Percentiles rank a stretch among this genome's conserved stretches.
phyloP scores from a whole-genome alignment of 1,140 invertebrate species.

The Habropoda laboriosa region DNA sequence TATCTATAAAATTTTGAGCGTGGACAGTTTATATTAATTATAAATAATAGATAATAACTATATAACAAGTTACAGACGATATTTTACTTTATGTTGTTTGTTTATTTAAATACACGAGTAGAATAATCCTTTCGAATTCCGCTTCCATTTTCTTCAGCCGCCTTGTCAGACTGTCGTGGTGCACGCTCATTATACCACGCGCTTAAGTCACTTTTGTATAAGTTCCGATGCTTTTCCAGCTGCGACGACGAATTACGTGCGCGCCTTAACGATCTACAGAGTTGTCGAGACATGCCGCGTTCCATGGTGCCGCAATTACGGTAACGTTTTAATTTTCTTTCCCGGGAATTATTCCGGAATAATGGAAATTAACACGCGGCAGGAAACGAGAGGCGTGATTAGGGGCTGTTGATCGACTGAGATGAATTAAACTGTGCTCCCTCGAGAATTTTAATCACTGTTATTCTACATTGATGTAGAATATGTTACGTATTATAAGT shows the following conservation, averaged over 20 bases:
- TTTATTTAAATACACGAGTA: too few relatives aligned
- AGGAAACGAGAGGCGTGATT: background rate
- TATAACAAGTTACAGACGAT: too few relatives aligned
- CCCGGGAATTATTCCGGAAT: background rate
- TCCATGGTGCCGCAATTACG: background rate
- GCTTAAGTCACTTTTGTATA: background rate
- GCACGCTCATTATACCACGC: background rate
- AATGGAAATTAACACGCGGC: conserved; percentile 3
- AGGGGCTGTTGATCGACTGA: background rate
- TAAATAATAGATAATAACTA: too few relatives aligned
- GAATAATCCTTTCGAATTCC: background rate
- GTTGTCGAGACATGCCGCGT: too few relatives aligned
- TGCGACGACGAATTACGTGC: background rate
- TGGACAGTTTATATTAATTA: too few relatives aligned
- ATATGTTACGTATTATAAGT: too few relatives aligned
- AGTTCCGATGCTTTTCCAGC: background rate
- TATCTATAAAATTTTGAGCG: too few relatives aligned
- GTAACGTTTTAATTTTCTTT: conserved; percentile 1
- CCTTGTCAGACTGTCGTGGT: background rate
- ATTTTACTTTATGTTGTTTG: too few relatives aligned
- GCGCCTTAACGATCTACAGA: background rate
- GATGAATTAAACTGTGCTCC: background rate
- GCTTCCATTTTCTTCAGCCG: background rate
- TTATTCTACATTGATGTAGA: background rate
- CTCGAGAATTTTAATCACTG: background rate